These are phyloP conservation scores for Zaprionus vittiger DNA, from an alignment of 1,140 invertebrate genomes.

Conservation along the genomic window DNA sequence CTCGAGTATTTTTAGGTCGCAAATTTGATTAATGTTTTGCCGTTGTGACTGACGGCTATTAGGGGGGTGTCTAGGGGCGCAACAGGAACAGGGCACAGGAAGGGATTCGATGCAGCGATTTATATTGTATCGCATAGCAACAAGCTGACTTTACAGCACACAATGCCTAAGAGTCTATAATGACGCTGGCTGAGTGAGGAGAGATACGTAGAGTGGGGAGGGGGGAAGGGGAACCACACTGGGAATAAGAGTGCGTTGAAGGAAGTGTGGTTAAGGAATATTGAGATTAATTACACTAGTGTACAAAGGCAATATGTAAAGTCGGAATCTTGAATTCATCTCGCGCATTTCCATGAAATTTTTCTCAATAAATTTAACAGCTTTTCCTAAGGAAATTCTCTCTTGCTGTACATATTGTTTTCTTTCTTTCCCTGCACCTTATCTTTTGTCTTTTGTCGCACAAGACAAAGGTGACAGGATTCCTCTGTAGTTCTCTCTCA, in stretches of 20 bases:
- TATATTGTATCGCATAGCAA: conserved; percentile 46
- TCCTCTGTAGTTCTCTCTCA: background rate
- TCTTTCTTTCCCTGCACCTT: background rate
- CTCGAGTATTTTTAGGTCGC: conserved; percentile 52
- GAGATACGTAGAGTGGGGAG: background rate
- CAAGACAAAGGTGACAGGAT: background rate
- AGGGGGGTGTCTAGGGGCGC: background rate
- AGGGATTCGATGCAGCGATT: conserved; percentile 34
- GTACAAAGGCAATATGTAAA: background rate
- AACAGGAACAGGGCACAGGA: too few species aligned
- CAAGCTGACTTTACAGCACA: conserved; percentile 30
- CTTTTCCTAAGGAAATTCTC: background rate
- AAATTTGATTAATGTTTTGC: conserved; percentile 57
- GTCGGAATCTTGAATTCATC: background rate
- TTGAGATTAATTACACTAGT: conserved; percentile 13
- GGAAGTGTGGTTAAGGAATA: background rate
- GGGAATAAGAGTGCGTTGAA: background rate
- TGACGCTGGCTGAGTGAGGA: conserved; percentile 4
- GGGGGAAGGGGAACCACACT: background rate
- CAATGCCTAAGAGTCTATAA: conserved; percentile 42
- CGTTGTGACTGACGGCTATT: conserved; percentile 45
- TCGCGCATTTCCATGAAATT: background rate
- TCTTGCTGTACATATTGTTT: background rate
- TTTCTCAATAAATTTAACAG: conserved; percentile 1
- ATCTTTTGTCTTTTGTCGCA: conserved; percentile 3